A percentile compares a stretch with the other conserved stretches of the same genome.
Evolutionary conservation across 2,797 vertebrate genomes (phyloP).

Genomic region (Bovichtus variegatus): DNA sequence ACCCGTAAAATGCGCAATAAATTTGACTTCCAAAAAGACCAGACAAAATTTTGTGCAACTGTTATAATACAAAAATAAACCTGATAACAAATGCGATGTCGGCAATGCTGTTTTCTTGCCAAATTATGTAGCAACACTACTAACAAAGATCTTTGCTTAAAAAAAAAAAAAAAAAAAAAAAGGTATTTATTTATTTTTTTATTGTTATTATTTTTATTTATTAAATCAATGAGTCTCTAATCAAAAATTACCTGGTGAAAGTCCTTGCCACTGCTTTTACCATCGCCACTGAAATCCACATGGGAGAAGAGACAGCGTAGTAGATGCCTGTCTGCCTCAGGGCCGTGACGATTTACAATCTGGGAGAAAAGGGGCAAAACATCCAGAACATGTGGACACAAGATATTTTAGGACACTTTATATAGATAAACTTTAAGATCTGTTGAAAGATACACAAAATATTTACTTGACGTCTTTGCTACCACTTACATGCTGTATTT

Average conservation of each 20-base stretch:
- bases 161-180: background rate
- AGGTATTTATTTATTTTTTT: too few species aligned
- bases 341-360: constrained; percentile 99
- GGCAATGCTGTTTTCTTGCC: background rate
- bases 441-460: background rate
- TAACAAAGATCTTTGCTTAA: too few species aligned
- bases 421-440: background rate
- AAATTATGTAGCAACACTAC: background rate
- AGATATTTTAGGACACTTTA: background rate
- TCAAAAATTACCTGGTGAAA: constrained; percentile 96
- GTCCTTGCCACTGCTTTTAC: constrained; percentile 99
- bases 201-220: too few species aligned
- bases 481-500: constrained; percentile 99
- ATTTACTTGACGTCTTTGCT: background rate
- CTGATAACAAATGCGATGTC: background rate
- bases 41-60: background rate
- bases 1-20: background rate
- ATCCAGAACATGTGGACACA: background rate
- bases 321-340: constrained; percentile 99
- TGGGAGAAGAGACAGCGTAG: constrained; percentile 99
- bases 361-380: constrained; percentile 64
- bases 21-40: background rate
- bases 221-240: background rate
- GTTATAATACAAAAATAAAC: background rate
- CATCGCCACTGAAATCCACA: constrained; percentile 99